Base-by-base conservation (phyloP, 2,888 invertebrate genomes). In the Dryobotodes eremita region DNA sequence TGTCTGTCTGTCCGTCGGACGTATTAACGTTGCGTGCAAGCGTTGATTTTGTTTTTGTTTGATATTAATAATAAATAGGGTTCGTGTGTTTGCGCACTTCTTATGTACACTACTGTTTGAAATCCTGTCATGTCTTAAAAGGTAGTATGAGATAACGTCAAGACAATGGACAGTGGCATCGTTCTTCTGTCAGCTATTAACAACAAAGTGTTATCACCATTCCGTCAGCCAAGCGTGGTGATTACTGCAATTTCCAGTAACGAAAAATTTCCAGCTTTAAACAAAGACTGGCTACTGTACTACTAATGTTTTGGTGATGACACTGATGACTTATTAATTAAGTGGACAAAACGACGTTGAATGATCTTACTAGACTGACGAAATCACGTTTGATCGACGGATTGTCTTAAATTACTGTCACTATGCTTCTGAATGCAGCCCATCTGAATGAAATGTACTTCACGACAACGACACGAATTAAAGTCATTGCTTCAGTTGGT, bases 1-100 rank as follows among this genome's bases (percentile, higher is more conserved):
- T 92, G 91, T 88, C 86, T 64, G 90, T 90, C 90, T 75, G 89
- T 68, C 71, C 48, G 79, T 62, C 26, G 61, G 77, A 83, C 84
- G 77, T 83, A 89, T 82, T 77, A 83, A 86, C 83, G 84, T 90
- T 86, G 90, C 91, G 90, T 91, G 89, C 80, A 82, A 79, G 81
- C 77, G 75, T 74, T 81, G 85, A 91, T 89, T 89, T 87, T 86
- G 83, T 82, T 87, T 83, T 89, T 84, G 70, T 89, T 79, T 88
- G 76, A 80, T 85, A 90, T 86, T 87, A 84, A 79, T 82, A 79
- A 78, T 80, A 85, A 84, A 83, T 82, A 80, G 50, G 79, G 77
- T 77, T 69, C 55, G 61, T 84, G 83, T 82, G 65, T 82, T 78
- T 73, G 82, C 66, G 69, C 36, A 64, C 65, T 80, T 83, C 62